These are phyloP conservation scores for Epinotia nisella DNA, from an alignment of 2,888 invertebrate species.

Conservation along the genomic window DNA sequence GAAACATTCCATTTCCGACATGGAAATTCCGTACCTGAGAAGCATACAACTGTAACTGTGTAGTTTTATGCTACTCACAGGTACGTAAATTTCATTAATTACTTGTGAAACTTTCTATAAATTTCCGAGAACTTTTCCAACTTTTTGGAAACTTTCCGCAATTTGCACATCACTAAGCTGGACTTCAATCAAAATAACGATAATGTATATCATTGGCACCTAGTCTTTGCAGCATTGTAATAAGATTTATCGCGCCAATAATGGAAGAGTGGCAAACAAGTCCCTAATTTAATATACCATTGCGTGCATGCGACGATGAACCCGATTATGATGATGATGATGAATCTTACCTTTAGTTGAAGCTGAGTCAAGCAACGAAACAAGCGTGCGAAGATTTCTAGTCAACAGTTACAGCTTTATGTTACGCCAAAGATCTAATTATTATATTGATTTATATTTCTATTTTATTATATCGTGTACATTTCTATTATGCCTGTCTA, in stretches of 20 bases:
- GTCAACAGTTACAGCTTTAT: constrained; percentile 5
- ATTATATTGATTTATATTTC: constrained; percentile 19
- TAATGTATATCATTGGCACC: not conserved
- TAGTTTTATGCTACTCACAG: too few species aligned
- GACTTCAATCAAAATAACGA: not conserved
- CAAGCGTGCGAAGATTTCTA: constrained; percentile 7
- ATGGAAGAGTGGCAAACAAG: too few species aligned
- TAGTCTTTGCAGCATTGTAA: not conserved
- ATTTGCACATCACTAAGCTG: too few species aligned
- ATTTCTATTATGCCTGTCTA: constrained; percentile 50
- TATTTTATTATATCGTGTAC: constrained; percentile 27
- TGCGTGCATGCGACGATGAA: not conserved
- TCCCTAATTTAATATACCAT: not conserved
- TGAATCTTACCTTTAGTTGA: not conserved
- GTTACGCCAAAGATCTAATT: constrained; percentile 47
- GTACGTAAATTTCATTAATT: too few species aligned
- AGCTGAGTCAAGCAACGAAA: not conserved
- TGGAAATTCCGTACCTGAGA: too few species aligned
- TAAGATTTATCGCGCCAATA: too few species aligned
- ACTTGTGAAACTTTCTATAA: too few species aligned
- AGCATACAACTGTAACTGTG: too few species aligned
- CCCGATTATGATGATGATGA: too few species aligned
- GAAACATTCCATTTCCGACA: too few species aligned
- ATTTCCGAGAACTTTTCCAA: too few species aligned
- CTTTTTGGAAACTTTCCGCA: too few species aligned